Base-by-base conservation (phyloP, 2,113 vertebrate genomes). In the Ramphastos sulfuratus region DNA sequence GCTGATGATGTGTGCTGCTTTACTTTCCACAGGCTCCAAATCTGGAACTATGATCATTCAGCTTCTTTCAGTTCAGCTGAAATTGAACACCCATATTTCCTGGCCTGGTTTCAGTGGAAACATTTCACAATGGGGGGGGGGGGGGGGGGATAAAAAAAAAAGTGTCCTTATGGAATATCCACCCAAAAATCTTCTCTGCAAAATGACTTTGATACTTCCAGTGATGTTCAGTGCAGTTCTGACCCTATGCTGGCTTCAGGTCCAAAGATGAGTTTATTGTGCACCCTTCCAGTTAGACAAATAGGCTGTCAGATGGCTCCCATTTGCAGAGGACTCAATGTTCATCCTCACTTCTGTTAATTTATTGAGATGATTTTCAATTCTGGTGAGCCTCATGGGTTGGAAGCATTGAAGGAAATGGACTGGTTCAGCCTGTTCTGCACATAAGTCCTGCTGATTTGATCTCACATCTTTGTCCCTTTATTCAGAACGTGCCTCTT, bases 271-370 rank as follows among this genome's bases (percentile, higher is more conserved):
- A 90, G 71, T 50, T 72, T 21, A 7, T 35, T 30, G 27, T 55
- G 27, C 44, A 6, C 6, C 0, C 52, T 75, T 73, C 28, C 8
- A 1, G 69, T 79, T 16, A 31, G 64, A 48, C 46, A 52, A 72
- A 10, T n/a, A 67, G 55, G 27, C 15, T 11, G 1, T 19, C 56
- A 21, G 9, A 28, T 31, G 54, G 8, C n/a, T 50, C 1, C 6
- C 1, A 2, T 15, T 61, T 6, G 4, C 8, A 2, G 7, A 72
- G 42, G 48, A 11, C 3, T 5, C 50, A 3, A 1, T 17, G 17
- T 15, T 35, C 65, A 23, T 10, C 27, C 17, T 7, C 7, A 12
- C 9, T 31, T 74, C 3, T 27, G 39, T 64, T 60, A 11, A 52
- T 16, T 14, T 23, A 2, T 2, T 55, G 69, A 46, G 7, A 30